Conservation (phyloP, 2,797 vertebrate genomes). For the Sarcoramphus papa region DNA sequence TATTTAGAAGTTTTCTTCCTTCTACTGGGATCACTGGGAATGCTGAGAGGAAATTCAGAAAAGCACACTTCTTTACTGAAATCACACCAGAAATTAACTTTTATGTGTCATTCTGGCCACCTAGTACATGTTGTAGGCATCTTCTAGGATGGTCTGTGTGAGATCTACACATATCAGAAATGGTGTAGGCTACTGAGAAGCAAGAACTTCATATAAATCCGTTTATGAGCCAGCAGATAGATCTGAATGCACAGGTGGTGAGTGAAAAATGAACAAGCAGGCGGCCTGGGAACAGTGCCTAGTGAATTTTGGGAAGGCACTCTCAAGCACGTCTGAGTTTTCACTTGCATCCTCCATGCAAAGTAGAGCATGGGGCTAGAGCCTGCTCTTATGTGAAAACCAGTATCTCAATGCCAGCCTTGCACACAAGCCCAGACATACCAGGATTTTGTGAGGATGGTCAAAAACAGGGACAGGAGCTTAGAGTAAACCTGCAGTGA, state of each 20-base stretch:
- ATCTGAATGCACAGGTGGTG: conserved; percentile 54
- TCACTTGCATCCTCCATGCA: not conserved
- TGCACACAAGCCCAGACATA: not conserved
- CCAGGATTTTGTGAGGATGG: not conserved
- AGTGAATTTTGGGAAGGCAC: conserved; percentile 38
- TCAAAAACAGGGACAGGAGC: not conserved
- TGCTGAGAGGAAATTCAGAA: not conserved
- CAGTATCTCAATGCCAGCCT: not conserved
- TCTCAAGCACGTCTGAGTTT: not conserved
- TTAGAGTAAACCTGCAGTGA: not conserved
- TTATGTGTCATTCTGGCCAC: not conserved
- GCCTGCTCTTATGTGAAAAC: not conserved
- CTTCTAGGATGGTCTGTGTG: not conserved
- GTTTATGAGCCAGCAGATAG: conserved; percentile 23
- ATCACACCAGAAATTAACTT: not conserved
- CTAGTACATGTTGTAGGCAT: not conserved
- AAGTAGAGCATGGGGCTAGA: not conserved
- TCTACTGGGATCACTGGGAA: not conserved
- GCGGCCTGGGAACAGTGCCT: conserved; percentile 41
- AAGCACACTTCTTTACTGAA: not conserved
- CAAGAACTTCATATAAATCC: not conserved
- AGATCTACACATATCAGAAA: not conserved
- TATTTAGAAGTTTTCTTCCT: not conserved
- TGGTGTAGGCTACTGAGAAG: not conserved
- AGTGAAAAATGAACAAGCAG: conserved; percentile 47